A percentile compares a stretch with the other conserved stretches of the same genome.
Conservation (phyloP, 2,888 invertebrate genomes). For the Epinotia brunnichana region DNA sequence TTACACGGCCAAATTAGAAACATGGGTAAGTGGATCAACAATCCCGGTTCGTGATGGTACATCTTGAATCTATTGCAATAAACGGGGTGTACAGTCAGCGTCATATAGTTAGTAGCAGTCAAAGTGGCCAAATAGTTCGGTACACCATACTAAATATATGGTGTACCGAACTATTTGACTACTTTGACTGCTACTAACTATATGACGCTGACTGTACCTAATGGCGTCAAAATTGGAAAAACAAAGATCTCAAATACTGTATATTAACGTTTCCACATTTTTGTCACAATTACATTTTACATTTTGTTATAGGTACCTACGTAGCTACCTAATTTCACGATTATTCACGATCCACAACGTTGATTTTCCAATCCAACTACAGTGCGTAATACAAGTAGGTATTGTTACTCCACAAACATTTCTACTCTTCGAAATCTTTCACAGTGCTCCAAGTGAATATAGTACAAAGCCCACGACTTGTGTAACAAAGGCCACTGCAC, state of each 20-base stretch:
- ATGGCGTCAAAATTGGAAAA: neutral
- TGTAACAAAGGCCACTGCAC: neutral
- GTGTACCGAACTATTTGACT: too few relatives aligned
- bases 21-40: too few relatives aligned
- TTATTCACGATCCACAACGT: constrained; percentile 10
- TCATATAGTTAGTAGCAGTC: too few relatives aligned
- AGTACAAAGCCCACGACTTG: neutral
- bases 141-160: too few relatives aligned
- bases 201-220: too few relatives aligned
- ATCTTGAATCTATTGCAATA: too few relatives aligned
- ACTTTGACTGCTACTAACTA: too few relatives aligned
- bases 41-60: too few relatives aligned
- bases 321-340: neutral
- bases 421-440: neutral
- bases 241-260: constrained; percentile 1
- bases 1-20: too few relatives aligned
- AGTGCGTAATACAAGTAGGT: neutral
- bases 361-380: constrained; percentile 10
- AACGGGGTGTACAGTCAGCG: too few relatives aligned
- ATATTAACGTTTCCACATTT: constrained; percentile 20
- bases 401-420: constrained; percentile 1
- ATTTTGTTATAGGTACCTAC: constrained; percentile 3
- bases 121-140: too few relatives aligned
- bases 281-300: constrained; percentile 11
- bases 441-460: neutral